A percentile compares a stretch with the other conserved stretches of the same genome.
Conservation (phyloP, 2,888 invertebrate species). For the Apodemia hepburni region DNA sequence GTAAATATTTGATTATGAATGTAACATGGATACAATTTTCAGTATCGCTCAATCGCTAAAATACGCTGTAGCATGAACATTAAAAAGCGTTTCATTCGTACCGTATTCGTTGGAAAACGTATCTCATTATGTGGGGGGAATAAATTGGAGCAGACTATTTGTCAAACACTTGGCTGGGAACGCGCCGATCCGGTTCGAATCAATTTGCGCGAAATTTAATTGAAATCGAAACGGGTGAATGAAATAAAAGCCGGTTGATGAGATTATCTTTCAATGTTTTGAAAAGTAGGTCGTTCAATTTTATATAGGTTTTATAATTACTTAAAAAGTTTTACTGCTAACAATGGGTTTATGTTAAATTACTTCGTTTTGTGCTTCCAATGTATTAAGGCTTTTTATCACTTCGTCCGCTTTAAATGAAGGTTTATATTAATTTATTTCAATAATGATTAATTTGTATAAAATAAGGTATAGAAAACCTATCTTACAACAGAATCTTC, state of each 20-base stretch:
- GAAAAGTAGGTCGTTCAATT: slow-evolving; percentile 20
- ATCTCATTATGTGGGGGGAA: slow-evolving; percentile 68
- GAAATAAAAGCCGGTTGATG: slow-evolving; percentile 57
- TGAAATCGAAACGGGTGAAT: slow-evolving; percentile 62
- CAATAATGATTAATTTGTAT: too few species aligned
- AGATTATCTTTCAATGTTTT: slow-evolving; percentile 45
- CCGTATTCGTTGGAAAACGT: slow-evolving; percentile 57
- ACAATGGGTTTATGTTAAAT: background rate
- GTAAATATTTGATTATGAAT: slow-evolving; percentile 27
- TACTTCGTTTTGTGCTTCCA: too few species aligned
- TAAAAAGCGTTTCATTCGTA: slow-evolving; percentile 57
- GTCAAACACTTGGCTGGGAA: slow-evolving; percentile 67
- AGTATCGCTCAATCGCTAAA: slow-evolving; percentile 33
- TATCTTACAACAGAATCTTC: too few species aligned
- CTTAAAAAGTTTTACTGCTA: background rate
- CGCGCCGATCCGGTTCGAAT: slow-evolving; percentile 59
- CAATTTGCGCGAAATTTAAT: slow-evolving; percentile 74
- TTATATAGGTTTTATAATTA: slow-evolving; percentile 8
- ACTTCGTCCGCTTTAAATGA: too few species aligned
- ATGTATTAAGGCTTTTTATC: too few species aligned
- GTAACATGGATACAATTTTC: slow-evolving; percentile 30
- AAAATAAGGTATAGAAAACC: too few species aligned
- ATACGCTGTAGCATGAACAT: slow-evolving; percentile 56
- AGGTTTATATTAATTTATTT: too few species aligned
- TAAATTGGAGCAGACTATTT: slow-evolving; percentile 73